Evolutionary conservation across 1,140 invertebrate genomes (phyloP).

Genomic region (Procambarus clarkii): DNA sequence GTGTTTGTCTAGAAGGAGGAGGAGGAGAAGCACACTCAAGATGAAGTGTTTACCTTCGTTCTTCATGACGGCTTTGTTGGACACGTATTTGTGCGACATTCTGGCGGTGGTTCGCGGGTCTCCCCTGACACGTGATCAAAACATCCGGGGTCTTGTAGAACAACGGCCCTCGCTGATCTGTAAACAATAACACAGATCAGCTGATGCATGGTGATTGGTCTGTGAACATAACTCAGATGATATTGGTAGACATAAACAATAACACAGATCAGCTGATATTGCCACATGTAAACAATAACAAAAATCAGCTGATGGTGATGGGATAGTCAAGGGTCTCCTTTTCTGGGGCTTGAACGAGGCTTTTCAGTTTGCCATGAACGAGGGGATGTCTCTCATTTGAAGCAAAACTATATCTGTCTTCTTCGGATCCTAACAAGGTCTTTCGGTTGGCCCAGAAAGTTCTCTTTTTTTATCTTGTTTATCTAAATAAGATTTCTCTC

Average conservation of each 20-base stretch:
- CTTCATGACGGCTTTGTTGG: constrained; percentile 65
- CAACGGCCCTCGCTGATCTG: neutral
- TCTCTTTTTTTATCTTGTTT: too few species aligned
- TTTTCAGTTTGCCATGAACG: too few species aligned
- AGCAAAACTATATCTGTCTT: too few species aligned
- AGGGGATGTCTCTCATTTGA: too few species aligned
- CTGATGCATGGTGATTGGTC: neutral
- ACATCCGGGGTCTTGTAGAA: neutral
- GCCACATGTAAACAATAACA: neutral
- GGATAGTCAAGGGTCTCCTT: too few species aligned
- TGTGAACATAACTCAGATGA: too few species aligned
- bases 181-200: neutral
- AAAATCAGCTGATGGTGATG: neutral
- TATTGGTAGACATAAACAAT: neutral
- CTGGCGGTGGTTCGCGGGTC: neutral
- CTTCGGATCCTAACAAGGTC: too few species aligned
- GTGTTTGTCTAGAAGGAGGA: too few species aligned
- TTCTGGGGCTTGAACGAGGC: too few species aligned
- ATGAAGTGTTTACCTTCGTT: constrained; percentile 39
- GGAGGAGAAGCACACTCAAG: too few species aligned
- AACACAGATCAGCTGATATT: neutral
- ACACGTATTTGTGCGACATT: constrained; percentile 66
- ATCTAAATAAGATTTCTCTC: too few species aligned
- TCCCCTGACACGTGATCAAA: neutral
- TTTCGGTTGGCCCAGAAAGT: too few species aligned